These are phyloP conservation scores for Epinephelus lanceolatus DNA, from an alignment of 2,113 vertebrate species.

Conservation along the genomic window DNA sequence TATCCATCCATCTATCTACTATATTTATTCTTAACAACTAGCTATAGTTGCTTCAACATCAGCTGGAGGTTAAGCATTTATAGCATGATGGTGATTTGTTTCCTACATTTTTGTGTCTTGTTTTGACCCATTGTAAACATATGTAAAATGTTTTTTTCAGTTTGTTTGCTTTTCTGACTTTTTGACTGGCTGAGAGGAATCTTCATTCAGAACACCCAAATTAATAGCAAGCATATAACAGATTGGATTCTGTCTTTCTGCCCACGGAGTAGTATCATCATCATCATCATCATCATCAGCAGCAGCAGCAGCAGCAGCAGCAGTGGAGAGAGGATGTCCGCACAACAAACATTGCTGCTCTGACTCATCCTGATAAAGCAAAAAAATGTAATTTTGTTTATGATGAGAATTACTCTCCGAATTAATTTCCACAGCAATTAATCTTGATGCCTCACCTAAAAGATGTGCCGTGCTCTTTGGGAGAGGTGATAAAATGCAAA, in stretches of 20 bases:
- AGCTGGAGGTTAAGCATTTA: neutral
- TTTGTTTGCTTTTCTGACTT: conserved; percentile 32
- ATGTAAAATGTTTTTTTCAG: neutral
- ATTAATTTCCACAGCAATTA: conserved; percentile 83
- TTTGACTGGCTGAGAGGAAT: conserved; percentile 42
- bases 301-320: neutral
- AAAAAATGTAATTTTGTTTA: conserved; percentile 79
- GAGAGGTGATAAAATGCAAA: conserved; percentile 80
- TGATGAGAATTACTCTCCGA: conserved; percentile 76
- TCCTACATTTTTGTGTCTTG: conserved; percentile 10
- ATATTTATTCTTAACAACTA: neutral
- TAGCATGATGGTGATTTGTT: neutral
- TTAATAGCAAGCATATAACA: conserved; percentile 60
- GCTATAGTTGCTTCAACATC: neutral
- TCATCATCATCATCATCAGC: neutral
- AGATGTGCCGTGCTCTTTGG: conserved; percentile 69
- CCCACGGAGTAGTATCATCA: conserved; percentile 18
- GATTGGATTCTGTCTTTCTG: conserved; percentile 60
- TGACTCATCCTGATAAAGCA: conserved; percentile 78
- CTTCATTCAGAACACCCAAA: conserved; percentile 65
- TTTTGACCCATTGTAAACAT: conserved; percentile 30
- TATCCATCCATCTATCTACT: neutral
- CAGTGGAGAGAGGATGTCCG: conserved; percentile 26
- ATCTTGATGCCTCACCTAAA: conserved; percentile 78
- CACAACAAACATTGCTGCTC: conserved; percentile 53